Percentiles rank a stretch among this genome's conserved stretches.
Evolutionary conservation across 2,113 vertebrate genomes (phyloP).

Genomic region (Aptenodytes patagonicus): DNA sequence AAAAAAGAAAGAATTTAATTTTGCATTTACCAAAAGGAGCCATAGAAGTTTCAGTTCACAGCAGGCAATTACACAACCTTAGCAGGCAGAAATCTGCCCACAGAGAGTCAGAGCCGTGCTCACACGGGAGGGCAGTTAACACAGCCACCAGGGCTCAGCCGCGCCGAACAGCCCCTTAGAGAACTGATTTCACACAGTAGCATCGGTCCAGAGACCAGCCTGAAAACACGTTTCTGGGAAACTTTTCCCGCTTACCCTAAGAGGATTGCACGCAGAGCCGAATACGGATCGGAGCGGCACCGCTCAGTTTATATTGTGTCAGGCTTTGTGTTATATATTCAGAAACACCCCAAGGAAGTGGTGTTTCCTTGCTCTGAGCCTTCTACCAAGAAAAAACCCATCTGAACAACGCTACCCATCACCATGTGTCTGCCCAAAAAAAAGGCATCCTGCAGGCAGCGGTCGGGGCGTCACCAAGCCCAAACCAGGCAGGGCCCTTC

Average conservation of each 20-base stretch:
- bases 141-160: neutral
- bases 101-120: constrained; percentile 8
- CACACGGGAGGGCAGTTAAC: neutral
- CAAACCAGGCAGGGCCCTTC: neutral
- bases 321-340: rapidly evolving
- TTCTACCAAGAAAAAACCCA: too few relatives aligned
- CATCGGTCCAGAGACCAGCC: neutral
- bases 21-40: constrained; percentile 64
- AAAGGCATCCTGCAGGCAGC: neutral
- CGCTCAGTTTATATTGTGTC: rapidly evolving
- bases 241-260: rapidly evolving
- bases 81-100: constrained; percentile 37
- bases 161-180: neutral
- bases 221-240: rapidly evolving
- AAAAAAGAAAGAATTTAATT: constrained; percentile 57
- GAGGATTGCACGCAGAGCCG: rapidly evolving
- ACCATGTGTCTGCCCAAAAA: rapidly evolving
- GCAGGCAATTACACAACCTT: constrained; percentile 31
- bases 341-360: too few relatives aligned
- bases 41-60: constrained; percentile 19
- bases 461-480: neutral
- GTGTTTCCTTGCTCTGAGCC: neutral
- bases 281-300: rapidly evolving
- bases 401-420: neutral
- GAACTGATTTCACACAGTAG: rapidly evolving